Evolutionary conservation across 2,888 invertebrate species (phyloP).

Genomic region (Ariolimax columbianus): DNA sequence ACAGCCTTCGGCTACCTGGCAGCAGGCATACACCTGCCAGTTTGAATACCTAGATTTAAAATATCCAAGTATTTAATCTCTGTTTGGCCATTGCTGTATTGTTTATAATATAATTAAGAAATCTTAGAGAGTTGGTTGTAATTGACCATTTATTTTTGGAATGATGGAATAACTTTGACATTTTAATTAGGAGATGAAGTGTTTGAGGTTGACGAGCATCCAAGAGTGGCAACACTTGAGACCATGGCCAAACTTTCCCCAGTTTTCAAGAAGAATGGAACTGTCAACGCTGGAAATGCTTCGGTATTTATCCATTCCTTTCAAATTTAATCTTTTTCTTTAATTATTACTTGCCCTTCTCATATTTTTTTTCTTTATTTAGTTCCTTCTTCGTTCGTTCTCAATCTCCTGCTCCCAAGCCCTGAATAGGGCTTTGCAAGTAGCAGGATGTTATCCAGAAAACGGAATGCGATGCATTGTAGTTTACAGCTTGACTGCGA

Average conservation of each 20-base stretch:
- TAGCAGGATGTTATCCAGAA: no score
- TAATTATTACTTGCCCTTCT: neutral
- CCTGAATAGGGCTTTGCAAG: no score
- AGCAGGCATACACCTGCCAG: no score
- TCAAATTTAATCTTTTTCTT: neutral
- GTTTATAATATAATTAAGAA: neutral
- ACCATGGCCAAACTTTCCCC: conserved; percentile 90
- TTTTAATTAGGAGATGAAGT: conserved; percentile 81
- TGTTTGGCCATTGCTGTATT: no score
- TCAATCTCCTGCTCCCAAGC: no score
- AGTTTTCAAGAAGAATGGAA: conserved; percentile 95
- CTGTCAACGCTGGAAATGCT: conserved; percentile 95
- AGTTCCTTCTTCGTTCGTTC: no score
- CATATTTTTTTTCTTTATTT: no score
- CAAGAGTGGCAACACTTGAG: conserved; percentile 90
- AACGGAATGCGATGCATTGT: no score
- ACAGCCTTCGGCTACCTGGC: no score
- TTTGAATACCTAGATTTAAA: no score
- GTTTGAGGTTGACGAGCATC: conserved; percentile 95
- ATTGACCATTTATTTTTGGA: neutral
- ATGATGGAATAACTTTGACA: neutral
- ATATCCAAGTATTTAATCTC: no score
- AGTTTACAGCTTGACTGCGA: no score
- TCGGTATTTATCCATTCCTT: conserved; percentile 84
- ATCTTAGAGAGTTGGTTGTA: neutral